Evolutionary conservation across 2,888 invertebrate species (phyloP), one percentile per base, ranked within the genome.

Genomic region (Biston betularia): DNA sequence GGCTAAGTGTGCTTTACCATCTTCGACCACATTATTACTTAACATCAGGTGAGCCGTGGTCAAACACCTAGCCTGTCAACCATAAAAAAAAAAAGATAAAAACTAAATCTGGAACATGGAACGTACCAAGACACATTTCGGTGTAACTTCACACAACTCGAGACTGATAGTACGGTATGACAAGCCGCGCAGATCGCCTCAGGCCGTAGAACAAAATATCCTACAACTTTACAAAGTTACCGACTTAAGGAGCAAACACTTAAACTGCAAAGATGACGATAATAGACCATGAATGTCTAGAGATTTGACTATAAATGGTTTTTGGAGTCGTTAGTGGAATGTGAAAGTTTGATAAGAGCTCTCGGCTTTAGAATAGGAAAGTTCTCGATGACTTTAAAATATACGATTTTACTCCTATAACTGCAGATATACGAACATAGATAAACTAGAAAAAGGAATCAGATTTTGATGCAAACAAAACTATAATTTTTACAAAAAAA

Each of bases 231-330:
- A 66, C 69, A 46, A 50, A 57, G 68, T 64, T 53, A 53, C 65
- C 57, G 74, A 73, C 71, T 78, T 72, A 71, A 65, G 69, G 65
- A 70, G 71, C 75, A 69, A 75, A 74, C 75, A 75, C 75, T 77
- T 72, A 74, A 68, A 74, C 65, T 67, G 57, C 62, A 70, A 60
- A 69, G 63, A 63, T 68, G 68, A 58, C 49, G 54, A 72, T 72
- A 68, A 70, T 68, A 65, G 60, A 70, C 53, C 54, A 72, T 70
- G 65, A 69, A 73, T 72, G 75, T 72, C 74, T 71, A 15, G 71
- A 73, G 71, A 63, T 68, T 65, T 70, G 58, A 69, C 70, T 65
- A 69, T 70, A 63, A 69, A 69, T 54, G 66, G 71, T 69, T 65
- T 61, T 35, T 44, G 68, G 65, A 73, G 70, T 68, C 63, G 52